phyloP scores from a whole-genome alignment of 2,113 vertebrate species.

The Spea bombifrons region DNA sequence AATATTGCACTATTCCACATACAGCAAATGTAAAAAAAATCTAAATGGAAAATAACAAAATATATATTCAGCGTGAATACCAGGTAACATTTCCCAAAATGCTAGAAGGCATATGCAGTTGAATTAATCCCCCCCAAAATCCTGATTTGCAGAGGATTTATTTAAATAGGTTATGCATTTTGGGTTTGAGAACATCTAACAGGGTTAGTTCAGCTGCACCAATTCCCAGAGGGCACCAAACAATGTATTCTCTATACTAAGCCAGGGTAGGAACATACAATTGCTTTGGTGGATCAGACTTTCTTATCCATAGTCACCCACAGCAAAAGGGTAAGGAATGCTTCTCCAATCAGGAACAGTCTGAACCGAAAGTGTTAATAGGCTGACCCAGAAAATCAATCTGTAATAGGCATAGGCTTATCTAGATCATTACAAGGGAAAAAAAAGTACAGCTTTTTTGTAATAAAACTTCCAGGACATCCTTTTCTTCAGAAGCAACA shows the following conservation, averaged over 20 bases:
- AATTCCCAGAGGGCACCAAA: conserved; percentile 13
- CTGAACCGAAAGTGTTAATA: conserved; percentile 57
- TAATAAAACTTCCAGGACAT: conserved; percentile 14
- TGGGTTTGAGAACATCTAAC: neutral
- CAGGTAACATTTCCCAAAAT: too few species aligned
- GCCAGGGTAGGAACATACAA: neutral
- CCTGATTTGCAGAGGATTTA: conserved; percentile 7
- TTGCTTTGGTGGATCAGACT: conserved; percentile 7
- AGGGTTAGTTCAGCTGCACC: neutral
- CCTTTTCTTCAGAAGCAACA: neutral
- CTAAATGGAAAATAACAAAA: too few species aligned
- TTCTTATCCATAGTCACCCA: conserved; percentile 18
- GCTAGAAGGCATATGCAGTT: neutral
- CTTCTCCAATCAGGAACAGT: conserved; percentile 33
- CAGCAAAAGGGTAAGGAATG: conserved; percentile 35
- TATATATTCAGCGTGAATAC: too few species aligned
- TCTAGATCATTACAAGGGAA: conserved; percentile 8
- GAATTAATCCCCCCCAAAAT: neutral
- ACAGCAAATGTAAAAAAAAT: too few species aligned
- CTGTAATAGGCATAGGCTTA: conserved; percentile 19
- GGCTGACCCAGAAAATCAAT: conserved; percentile 51
- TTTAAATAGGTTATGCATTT: conserved; percentile 21
- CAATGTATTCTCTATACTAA: neutral
- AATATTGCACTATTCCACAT: too few species aligned
- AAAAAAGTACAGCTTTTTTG: conserved; percentile 13